Evolutionary conservation across 2,113 vertebrate genomes (phyloP).

Genomic region (Varanus salvator): DNA sequence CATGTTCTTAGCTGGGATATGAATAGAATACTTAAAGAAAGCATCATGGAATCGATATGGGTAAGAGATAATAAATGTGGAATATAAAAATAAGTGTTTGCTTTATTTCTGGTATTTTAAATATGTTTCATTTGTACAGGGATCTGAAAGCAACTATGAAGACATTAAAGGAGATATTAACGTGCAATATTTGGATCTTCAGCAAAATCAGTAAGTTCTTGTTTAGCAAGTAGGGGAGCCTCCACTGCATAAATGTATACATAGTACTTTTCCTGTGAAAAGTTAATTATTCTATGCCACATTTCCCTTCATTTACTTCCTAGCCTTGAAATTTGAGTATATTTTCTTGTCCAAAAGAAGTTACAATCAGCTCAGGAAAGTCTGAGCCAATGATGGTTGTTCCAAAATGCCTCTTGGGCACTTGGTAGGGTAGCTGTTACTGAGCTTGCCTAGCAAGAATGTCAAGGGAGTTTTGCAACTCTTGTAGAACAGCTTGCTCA

Average conservation of each 20-base stretch:
- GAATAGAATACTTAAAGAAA: slow-evolving; percentile 82
- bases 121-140: slow-evolving; percentile 74
- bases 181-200: slow-evolving; percentile 89
- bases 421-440: too few relatives aligned
- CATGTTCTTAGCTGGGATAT: slow-evolving; percentile 89
- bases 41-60: slow-evolving; percentile 92
- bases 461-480: too few relatives aligned
- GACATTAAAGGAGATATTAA: slow-evolving; percentile 90
- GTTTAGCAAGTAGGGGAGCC: not conserved
- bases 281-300: not conserved
- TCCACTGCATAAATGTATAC: not conserved
- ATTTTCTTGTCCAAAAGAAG: too few relatives aligned
- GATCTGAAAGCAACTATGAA: slow-evolving; percentile 94
- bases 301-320: too few relatives aligned
- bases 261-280: not conserved
- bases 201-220: slow-evolving; percentile 88
- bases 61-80: slow-evolving; percentile 75
- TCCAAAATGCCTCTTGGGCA: too few relatives aligned
- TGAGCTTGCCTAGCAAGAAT: too few relatives aligned
- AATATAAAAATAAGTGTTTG: not conserved
- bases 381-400: too few relatives aligned
- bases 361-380: too few relatives aligned
- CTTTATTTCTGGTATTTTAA: slow-evolving; percentile 2
- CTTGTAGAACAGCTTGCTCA: too few relatives aligned
- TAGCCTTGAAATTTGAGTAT: too few relatives aligned